phyloP scores from a whole-genome alignment of 2,888 invertebrate species.

The Xylocampa areola region DNA sequence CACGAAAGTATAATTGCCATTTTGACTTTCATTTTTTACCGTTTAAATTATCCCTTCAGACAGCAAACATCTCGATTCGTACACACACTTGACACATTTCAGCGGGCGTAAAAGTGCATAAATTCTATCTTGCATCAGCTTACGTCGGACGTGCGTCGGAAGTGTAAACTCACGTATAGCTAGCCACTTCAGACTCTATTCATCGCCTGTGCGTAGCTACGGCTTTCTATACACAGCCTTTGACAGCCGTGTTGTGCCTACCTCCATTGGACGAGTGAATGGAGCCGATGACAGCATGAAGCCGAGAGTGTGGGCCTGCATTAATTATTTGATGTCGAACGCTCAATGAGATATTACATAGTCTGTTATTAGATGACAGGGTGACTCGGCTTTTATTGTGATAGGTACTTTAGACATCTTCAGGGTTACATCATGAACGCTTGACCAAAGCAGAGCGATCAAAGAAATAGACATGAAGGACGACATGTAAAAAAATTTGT shows the following conservation, averaged over 20 bases:
- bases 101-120: conserved; percentile 56
- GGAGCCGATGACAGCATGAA: conserved; percentile 77
- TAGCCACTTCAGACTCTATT: conserved; percentile 86
- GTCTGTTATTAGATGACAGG: conserved; percentile 52
- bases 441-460: not conserved
- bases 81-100: conserved; percentile 44
- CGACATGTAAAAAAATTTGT: too few species aligned
- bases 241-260: conserved; percentile 76
- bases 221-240: conserved; percentile 68
- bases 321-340: conserved; percentile 82
- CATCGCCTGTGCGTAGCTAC: conserved; percentile 76
- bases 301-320: conserved; percentile 77
- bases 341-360: conserved; percentile 70
- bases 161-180: conserved; percentile 72
- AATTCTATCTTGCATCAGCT: conserved; percentile 49
- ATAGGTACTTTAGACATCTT: not conserved
- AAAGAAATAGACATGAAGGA: too few species aligned
- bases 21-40: not conserved
- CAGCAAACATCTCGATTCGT: conserved; percentile 12
- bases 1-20: not conserved
- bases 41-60: not conserved
- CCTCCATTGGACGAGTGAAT: conserved; percentile 84
- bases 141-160: conserved; percentile 72
- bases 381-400: conserved; percentile 12
- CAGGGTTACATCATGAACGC: not conserved